Conservation (phyloP, 1,140 invertebrate genomes). For the Chironomus tepperi region DNA sequence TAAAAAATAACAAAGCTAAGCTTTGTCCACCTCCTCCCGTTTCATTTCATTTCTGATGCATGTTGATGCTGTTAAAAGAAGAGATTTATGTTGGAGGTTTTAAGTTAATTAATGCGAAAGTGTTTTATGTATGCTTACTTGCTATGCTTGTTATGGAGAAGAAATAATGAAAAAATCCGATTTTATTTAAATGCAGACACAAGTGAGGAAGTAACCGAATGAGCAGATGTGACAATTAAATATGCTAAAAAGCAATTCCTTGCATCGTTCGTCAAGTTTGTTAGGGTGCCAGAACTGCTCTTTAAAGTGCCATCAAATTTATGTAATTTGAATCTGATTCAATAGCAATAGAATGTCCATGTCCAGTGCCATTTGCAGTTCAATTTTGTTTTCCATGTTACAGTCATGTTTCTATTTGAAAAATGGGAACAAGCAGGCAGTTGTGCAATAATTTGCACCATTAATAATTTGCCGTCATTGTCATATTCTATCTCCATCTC, state of each 20-base stretch:
- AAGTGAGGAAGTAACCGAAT: background rate
- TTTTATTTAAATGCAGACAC: background rate
- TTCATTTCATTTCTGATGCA: background rate
- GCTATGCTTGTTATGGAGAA: background rate
- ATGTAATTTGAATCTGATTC: background rate
- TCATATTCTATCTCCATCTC: no score
- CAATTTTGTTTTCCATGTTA: background rate
- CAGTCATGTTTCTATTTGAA: no score
- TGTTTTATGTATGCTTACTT: background rate
- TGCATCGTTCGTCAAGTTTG: no score
- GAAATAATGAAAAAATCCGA: background rate
- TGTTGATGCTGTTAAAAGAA: conserved; percentile 13
- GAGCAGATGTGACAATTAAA: background rate
- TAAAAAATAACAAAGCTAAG: background rate
- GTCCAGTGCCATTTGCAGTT: background rate
- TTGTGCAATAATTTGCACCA: background rate
- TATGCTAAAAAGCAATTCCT: background rate
- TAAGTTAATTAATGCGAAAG: conserved; percentile 9
- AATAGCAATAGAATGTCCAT: background rate
- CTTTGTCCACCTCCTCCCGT: background rate
- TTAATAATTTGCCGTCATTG: background rate
- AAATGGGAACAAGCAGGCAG: no score
- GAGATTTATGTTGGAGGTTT: conserved; percentile 5
- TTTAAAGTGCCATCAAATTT: no score
- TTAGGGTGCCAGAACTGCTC: no score